phyloP scores from a whole-genome alignment of 53 echinoderm and acorn worm species.

The Patiria pectinifera region DNA sequence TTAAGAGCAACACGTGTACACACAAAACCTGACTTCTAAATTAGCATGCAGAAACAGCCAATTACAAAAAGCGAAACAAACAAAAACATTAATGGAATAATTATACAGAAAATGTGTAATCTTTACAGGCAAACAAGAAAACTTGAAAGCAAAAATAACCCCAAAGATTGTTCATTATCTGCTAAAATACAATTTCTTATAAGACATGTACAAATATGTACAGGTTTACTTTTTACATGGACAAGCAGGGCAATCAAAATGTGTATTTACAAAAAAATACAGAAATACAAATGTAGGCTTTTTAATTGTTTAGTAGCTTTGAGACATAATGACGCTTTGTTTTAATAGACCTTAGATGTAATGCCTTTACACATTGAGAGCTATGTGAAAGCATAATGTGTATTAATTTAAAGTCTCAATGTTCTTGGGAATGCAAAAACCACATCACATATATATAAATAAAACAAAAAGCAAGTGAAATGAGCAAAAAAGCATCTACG shows the following conservation, averaged over 20 bases:
- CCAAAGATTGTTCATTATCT: background rate
- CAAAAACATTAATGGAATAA: no score
- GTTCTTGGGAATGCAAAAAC: background rate
- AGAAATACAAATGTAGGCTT: background rate
- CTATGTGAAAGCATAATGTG: no score
- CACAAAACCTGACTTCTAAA: no score
- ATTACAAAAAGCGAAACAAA: no score
- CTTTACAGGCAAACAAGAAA: no score
- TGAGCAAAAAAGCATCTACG: no score
- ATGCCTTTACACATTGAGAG: no score
- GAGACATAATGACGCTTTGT: no score
- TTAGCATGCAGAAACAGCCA: no score
- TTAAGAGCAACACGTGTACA: no score
- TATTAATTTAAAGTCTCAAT: background rate
- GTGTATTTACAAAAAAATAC: conserved; percentile 20
- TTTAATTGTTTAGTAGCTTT: background rate
- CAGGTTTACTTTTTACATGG: conserved; percentile 59
- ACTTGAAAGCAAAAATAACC: background rate
- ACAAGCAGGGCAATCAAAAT: conserved; percentile 48
- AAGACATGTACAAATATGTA: conserved; percentile 41
- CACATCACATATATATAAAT: background rate
- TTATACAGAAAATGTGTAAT: no score
- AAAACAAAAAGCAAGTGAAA: background rate
- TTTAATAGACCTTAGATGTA: no score
- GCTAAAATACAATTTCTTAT: conserved; percentile 27